Evolutionary conservation across 1,140 invertebrate genomes (phyloP).

Genomic region (Luehdorfia chinensis): DNA sequence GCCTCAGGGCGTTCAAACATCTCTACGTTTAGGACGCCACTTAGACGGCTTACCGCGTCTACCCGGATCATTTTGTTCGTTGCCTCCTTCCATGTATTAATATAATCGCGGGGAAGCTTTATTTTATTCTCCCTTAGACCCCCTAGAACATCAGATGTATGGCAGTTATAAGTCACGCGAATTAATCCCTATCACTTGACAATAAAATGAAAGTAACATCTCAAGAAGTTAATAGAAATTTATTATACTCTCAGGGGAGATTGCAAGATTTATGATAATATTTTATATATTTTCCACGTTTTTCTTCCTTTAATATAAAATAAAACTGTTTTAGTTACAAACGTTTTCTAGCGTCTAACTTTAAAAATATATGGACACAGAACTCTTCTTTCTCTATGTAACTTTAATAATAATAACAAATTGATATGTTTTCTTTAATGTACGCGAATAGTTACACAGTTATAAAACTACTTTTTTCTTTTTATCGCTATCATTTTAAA

Average conservation of each 20-base stretch:
- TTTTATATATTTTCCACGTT: constrained; percentile 33
- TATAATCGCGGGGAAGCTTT: constrained; percentile 70
- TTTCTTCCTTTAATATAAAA: constrained; percentile 19
- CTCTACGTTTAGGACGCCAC: constrained; percentile 35
- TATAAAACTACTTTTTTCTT: too few relatives aligned
- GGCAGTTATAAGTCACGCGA: constrained; percentile 72
- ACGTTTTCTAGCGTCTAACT: too few relatives aligned
- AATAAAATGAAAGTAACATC: constrained; percentile 73
- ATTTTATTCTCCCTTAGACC: constrained; percentile 62
- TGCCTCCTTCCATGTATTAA: constrained; percentile 58
- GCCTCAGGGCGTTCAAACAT: constrained; percentile 22
- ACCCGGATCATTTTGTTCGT: constrained; percentile 58
- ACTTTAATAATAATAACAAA: too few relatives aligned
- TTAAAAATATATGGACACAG: too few relatives aligned
- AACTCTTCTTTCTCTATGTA: too few relatives aligned
- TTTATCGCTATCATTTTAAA: too few relatives aligned
- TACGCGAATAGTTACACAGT: too few relatives aligned
- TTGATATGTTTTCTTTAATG: too few relatives aligned
- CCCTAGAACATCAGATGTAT: constrained; percentile 62
- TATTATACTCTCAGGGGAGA: constrained; percentile 53
- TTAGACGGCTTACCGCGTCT: constrained; percentile 56
- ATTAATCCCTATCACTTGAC: constrained; percentile 75
- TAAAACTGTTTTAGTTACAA: too few relatives aligned
- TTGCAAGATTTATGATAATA: constrained; percentile 44
- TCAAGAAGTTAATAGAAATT: constrained; percentile 74